phyloP scores from a whole-genome alignment of 2,797 vertebrate genomes.

The Mionectes olivaceus region DNA sequence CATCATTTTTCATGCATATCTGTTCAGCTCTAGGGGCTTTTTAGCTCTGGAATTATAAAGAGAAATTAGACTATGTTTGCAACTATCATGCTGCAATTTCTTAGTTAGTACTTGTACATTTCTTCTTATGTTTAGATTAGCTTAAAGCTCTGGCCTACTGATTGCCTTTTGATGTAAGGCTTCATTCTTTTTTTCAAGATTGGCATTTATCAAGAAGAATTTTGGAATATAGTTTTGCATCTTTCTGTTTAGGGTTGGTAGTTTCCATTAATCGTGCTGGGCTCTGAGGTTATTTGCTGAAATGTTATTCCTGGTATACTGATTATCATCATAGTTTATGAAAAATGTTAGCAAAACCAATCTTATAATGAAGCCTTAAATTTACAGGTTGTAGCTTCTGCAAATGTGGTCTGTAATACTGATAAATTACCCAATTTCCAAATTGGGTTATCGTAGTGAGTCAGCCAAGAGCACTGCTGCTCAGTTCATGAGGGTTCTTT shows the following conservation, averaged over 20 bases:
- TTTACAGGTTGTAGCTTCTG: neutral
- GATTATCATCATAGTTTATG: neutral
- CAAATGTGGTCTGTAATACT: neutral
- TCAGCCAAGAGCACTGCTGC: neutral
- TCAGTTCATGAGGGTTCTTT: neutral
- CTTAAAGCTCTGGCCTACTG: neutral
- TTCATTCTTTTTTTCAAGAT: neutral
- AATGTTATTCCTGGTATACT: neutral
- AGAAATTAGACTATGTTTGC: constrained; percentile 1
- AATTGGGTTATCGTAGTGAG: constrained; percentile 16
- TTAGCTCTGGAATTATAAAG: constrained; percentile 31
- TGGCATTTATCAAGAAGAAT: neutral
- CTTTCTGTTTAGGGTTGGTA: neutral
- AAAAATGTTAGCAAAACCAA: neutral
- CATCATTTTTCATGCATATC: constrained; percentile 51
- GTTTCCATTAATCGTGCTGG: neutral
- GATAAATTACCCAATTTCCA: constrained; percentile 24
- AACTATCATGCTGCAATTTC: neutral
- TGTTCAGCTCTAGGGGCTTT: constrained; percentile 42
- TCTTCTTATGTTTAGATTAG: neutral
- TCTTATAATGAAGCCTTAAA: neutral
- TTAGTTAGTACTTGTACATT: neutral
- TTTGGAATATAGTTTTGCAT: neutral
- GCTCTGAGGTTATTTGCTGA: neutral
- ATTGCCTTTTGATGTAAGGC: neutral